phyloP scores from a whole-genome alignment of 2,797 vertebrate species.

The Helicolenus hilgendorfi region DNA sequence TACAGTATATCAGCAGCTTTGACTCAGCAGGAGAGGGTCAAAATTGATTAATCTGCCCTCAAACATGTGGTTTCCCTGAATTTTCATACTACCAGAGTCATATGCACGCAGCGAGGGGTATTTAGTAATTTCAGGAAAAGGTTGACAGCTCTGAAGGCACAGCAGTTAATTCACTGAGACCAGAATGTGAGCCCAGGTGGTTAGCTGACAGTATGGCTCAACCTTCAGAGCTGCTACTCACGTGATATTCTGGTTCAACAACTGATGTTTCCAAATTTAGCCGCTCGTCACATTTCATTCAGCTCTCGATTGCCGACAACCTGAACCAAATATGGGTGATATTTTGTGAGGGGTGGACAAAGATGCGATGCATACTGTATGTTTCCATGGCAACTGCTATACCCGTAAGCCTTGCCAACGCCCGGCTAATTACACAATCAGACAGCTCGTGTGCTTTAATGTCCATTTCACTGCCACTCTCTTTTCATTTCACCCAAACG shows the following conservation, averaged over 20 bases:
- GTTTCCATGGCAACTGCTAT: slow-evolving; percentile 51
- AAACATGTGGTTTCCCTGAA: slow-evolving; percentile 35
- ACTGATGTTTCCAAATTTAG: background rate
- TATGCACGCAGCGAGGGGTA: slow-evolving; percentile 24
- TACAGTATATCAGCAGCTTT: slow-evolving; percentile 4
- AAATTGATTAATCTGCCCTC: slow-evolving; percentile 50
- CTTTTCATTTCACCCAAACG: slow-evolving; percentile 13
- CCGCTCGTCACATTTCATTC: slow-evolving; percentile 15
- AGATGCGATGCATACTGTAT: background rate
- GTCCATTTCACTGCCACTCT: slow-evolving; percentile 9
- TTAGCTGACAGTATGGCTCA: slow-evolving; percentile 36
- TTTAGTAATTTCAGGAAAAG: slow-evolving; percentile 44
- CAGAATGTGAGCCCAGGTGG: slow-evolving; percentile 27
- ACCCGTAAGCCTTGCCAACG: background rate
- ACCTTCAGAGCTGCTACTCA: slow-evolving; percentile 7
- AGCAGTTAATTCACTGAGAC: slow-evolving; percentile 41
- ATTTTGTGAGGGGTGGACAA: slow-evolving; percentile 10
- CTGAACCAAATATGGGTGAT: background rate
- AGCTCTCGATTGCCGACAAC: background rate
- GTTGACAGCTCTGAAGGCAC: slow-evolving; percentile 32
- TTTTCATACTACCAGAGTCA: slow-evolving; percentile 36
- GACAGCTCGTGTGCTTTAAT: slow-evolving; percentile 5
- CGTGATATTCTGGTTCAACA: background rate
- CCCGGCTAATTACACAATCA: slow-evolving; percentile 39
- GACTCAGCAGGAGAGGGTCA: slow-evolving; percentile 36